phyloP scores from a whole-genome alignment of 53 echinoderm and acorn worm species.

The Holothuria scabra region DNA sequence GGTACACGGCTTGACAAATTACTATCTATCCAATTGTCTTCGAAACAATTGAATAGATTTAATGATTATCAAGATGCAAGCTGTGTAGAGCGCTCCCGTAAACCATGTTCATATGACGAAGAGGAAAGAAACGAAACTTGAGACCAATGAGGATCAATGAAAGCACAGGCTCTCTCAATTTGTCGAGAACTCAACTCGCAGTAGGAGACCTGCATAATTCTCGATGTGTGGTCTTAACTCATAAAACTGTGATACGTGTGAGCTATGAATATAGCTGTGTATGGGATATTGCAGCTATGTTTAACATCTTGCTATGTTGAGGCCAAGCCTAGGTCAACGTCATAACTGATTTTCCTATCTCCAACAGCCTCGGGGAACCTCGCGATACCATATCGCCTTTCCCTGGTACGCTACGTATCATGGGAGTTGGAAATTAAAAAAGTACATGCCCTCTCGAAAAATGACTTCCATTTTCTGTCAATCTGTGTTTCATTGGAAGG shows the following conservation, averaged over 20 bases:
- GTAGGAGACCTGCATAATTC: conserved; percentile 2
- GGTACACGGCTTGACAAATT: conserved; percentile 44
- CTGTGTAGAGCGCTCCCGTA: conserved; percentile 26
- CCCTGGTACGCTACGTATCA: neutral
- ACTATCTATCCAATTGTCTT: conserved; percentile 40
- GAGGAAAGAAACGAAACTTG: conserved; percentile 4
- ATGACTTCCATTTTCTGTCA: conserved; percentile 21
- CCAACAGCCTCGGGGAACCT: conserved; percentile 21
- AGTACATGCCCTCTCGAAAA: conserved; percentile 12
- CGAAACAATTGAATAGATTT: conserved; percentile 33
- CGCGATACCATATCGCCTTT: conserved; percentile 19
- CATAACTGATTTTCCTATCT: conserved; percentile 16
- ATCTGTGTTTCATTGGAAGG: conserved; percentile 30
- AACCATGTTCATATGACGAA: conserved; percentile 25
- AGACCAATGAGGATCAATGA: neutral
- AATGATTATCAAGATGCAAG: conserved; percentile 34
- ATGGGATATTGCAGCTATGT: too few relatives aligned
- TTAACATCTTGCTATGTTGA: neutral
- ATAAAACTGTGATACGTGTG: neutral
- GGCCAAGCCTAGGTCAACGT: conserved; percentile 15
- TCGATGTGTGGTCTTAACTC: conserved; percentile 31
- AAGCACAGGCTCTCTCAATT: conserved; percentile 28
- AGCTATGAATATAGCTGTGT: too few relatives aligned
- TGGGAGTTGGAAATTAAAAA: conserved; percentile 27
- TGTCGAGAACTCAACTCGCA: conserved; percentile 19